A percentile compares a stretch with the other conserved stretches of the same genome.
These are phyloP conservation scores for Allobates femoralis DNA, from an alignment of 2,797 vertebrate genomes.

Conservation along the genomic window DNA sequence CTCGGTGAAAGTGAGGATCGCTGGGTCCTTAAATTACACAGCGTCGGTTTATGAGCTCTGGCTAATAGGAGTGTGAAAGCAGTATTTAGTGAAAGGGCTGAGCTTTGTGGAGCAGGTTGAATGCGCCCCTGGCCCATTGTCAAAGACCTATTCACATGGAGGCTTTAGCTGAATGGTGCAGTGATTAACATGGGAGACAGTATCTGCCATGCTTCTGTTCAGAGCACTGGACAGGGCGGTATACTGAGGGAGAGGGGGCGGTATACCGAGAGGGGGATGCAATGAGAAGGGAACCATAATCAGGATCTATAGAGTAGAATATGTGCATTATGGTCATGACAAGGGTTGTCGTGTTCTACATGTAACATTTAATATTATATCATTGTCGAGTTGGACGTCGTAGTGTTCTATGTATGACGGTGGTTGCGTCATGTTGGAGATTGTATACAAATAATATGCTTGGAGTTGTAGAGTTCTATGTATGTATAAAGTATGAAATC, in stretches of 20 bases:
- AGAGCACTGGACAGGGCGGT: neutral
- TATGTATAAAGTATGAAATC: too few relatives aligned
- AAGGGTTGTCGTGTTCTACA: neutral
- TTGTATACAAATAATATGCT: too few relatives aligned
- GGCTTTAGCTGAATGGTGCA: slow-evolving; percentile 77
- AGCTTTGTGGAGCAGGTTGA: slow-evolving; percentile 72
- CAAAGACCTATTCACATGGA: slow-evolving; percentile 74
- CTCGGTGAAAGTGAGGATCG: neutral
- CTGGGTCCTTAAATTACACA: slow-evolving; percentile 23
- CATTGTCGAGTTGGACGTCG: neutral
- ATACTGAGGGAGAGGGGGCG: neutral
- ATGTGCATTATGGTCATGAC: neutral
- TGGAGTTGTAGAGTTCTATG: too few relatives aligned
- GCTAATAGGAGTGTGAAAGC: slow-evolving; percentile 46
- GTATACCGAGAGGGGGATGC: too few relatives aligned
- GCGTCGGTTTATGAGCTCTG: slow-evolving; percentile 41
- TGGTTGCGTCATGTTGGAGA: too few relatives aligned
- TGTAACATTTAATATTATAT: neutral
- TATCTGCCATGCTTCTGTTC: slow-evolving; percentile 70
- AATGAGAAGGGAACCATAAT: too few relatives aligned
- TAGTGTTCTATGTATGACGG: too few relatives aligned
- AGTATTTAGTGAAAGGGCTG: slow-evolving; percentile 71
- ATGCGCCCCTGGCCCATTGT: slow-evolving; percentile 77
- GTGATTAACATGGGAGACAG: slow-evolving; percentile 79
- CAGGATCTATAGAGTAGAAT: neutral